Conservation (phyloP, 2,888 invertebrate species). For the Metellina segmentata region DNA sequence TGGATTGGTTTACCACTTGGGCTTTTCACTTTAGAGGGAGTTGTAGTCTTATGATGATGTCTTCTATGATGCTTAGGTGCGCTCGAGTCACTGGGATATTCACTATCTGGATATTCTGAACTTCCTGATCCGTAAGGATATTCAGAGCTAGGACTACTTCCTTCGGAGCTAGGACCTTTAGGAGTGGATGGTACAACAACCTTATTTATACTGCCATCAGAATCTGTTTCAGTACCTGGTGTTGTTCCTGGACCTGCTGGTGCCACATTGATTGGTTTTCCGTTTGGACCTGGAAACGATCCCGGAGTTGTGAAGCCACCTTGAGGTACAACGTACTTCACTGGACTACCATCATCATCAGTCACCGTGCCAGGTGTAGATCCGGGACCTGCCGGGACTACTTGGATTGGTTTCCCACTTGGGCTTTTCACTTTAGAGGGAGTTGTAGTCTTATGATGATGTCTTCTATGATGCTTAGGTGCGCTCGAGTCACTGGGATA, state of each 20-base stretch:
- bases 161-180: background rate
- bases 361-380: constrained; percentile 2
- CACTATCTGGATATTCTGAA: background rate
- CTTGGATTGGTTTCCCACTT: constrained; percentile 12
- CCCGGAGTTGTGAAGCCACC: constrained; percentile 18
- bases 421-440: background rate
- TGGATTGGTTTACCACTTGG: too few species aligned
- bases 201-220: too few species aligned
- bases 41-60: too few species aligned
- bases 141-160: background rate
- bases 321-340: background rate
- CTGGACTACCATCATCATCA: background rate
- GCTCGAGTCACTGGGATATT: too few species aligned
- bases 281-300: constrained; percentile 31
- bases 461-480: too few species aligned
- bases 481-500: too few species aligned
- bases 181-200: background rate
- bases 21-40: too few species aligned
- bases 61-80: too few species aligned
- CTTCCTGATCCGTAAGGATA: constrained; percentile 8
- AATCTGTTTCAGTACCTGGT: constrained; percentile 2
- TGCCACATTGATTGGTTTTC: constrained; percentile 17
- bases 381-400: constrained; percentile 10
- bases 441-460: background rate
- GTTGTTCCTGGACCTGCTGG: constrained; percentile 33